phyloP scores from a whole-genome alignment of 2,888 invertebrate species.

The Eupithecia inturbata region DNA sequence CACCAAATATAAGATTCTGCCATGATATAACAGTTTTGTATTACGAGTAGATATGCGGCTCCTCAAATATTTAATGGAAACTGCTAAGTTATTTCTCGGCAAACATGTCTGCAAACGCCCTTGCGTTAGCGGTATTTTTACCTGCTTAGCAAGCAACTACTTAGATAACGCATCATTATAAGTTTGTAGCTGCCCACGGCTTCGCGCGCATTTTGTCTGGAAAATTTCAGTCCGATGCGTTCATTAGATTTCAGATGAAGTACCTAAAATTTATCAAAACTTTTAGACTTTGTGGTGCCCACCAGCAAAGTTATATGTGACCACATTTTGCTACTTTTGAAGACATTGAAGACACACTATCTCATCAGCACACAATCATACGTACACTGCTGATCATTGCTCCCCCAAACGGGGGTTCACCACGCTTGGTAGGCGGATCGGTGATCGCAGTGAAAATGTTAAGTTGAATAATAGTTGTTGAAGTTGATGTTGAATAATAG shows the following conservation, averaged over 20 bases:
- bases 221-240: background rate
- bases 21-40: constrained; percentile 7
- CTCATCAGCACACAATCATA: too few species aligned
- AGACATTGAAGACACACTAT: too few species aligned
- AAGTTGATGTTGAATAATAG: too few species aligned
- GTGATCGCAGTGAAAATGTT: too few species aligned
- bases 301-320: background rate
- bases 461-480: too few species aligned
- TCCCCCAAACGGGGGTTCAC: too few species aligned
- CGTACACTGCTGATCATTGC: too few species aligned
- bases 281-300: background rate
- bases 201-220: background rate
- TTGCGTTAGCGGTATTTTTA: background rate
- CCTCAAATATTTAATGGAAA: constrained; percentile 22
- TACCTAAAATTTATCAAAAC: too few species aligned
- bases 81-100: constrained; percentile 5
- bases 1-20: constrained; percentile 10
- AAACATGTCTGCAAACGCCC: constrained; percentile 6
- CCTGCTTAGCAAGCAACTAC: constrained; percentile 8
- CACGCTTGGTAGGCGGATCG: too few species aligned
- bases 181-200: background rate
- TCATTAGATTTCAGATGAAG: background rate
- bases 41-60: constrained; percentile 1
- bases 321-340: too few species aligned
- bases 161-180: background rate